Evolutionary conservation across 2,888 invertebrate species (phyloP).

Genomic region (Drosophila algonquin): DNA sequence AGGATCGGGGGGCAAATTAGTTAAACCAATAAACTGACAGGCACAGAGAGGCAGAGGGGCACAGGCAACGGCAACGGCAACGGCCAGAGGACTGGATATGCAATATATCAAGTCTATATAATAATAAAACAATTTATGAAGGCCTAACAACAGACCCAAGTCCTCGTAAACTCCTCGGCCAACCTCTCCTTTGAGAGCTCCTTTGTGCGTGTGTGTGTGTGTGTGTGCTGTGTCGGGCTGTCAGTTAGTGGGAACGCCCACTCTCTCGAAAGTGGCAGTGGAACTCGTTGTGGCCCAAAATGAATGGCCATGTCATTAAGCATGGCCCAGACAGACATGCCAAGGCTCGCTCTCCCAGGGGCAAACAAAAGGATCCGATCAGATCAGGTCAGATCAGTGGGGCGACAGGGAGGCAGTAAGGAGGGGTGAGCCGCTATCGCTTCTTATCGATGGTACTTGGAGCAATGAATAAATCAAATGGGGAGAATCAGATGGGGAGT

Average conservation of each 20-base stretch:
- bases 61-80: too few relatives aligned
- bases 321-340: slow-evolving; percentile 17
- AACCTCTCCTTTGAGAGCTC: not conserved
- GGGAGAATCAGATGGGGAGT: too few relatives aligned
- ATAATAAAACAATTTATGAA: slow-evolving; percentile 78
- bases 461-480: slow-evolving; percentile 40
- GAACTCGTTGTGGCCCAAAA: slow-evolving; percentile 59
- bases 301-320: slow-evolving; percentile 76
- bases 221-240: slow-evolving; percentile 38
- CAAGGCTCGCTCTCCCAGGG: not conserved
- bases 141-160: slow-evolving; percentile 67
- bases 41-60: not conserved
- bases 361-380: not conserved
- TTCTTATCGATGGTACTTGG: slow-evolving; percentile 15
- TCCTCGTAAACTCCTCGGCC: slow-evolving; percentile 28
- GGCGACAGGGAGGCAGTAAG: not conserved
- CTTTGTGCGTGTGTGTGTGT: not conserved
- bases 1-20: slow-evolving; percentile 63
- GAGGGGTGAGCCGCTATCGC: slow-evolving; percentile 5
- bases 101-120: slow-evolving; percentile 75
- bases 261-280: slow-evolving; percentile 41
- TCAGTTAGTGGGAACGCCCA: slow-evolving; percentile 74
- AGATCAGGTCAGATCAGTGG: not conserved
- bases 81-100: slow-evolving; percentile 25
- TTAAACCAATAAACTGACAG: slow-evolving; percentile 79